A percentile compares a stretch with the other conserved stretches of the same genome.
These are phyloP conservation scores for Coendou prehensilis DNA, from an alignment of 2,797 vertebrate genomes.

Conservation along the genomic window DNA sequence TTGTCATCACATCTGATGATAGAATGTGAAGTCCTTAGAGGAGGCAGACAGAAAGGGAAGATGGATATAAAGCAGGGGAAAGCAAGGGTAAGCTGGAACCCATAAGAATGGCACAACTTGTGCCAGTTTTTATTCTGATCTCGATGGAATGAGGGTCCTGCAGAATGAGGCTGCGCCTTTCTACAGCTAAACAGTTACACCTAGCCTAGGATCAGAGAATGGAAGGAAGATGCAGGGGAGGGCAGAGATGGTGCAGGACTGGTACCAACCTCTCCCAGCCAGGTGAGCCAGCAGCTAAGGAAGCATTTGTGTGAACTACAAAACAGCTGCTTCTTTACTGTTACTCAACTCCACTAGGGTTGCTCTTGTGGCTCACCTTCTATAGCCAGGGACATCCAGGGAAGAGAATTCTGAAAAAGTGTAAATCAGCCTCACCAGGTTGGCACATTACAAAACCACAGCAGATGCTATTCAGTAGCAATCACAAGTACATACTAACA, in stretches of 20 bases:
- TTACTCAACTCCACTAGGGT: background rate
- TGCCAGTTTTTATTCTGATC: background rate
- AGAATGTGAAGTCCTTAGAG: background rate
- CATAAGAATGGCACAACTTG: background rate
- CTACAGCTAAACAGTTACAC: background rate
- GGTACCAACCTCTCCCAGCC: rapidly evolving
- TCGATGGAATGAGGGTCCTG: background rate
- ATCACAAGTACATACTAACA: background rate
- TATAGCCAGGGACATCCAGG: background rate
- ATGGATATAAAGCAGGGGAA: background rate
- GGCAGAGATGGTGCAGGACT: background rate
- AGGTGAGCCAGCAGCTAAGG: background rate
- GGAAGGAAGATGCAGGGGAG: background rate
- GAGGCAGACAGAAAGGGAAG: background rate
- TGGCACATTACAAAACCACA: background rate
- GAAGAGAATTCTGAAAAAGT: constrained; percentile 2
- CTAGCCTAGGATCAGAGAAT: background rate
- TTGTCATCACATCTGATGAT: background rate
- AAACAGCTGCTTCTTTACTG: background rate
- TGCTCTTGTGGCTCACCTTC: background rate
- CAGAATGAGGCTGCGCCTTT: background rate
- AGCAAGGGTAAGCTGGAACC: background rate
- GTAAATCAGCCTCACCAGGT: background rate
- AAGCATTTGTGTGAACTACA: background rate
- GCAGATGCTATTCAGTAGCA: background rate